phyloP scores from a whole-genome alignment of 2,888 invertebrate species.

The Galerucella calmariensis region DNA sequence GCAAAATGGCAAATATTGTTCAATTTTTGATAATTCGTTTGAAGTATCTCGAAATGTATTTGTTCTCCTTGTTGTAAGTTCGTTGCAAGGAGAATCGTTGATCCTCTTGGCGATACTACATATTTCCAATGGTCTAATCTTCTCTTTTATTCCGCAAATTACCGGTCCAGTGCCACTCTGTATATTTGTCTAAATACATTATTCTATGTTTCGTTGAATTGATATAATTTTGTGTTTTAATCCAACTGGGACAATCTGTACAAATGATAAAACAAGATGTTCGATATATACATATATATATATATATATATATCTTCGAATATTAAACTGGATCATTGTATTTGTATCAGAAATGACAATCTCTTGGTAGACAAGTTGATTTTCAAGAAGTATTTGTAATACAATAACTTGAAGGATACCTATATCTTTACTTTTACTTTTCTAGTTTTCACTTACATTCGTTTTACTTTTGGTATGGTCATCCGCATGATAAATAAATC shows the following conservation, averaged over 20 bases:
- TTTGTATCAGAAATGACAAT: neutral
- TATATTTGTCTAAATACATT: too few species aligned
- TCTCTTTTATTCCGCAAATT: too few species aligned
- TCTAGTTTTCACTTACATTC: neutral
- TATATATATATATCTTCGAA: neutral
- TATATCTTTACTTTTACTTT: conserved; percentile 5
- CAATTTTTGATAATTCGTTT: neutral
- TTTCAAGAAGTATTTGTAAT: neutral
- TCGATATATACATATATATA: neutral
- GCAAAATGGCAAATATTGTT: too few species aligned
- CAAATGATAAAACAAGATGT: neutral
- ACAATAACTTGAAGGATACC: neutral
- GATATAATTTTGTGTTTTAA: too few species aligned
- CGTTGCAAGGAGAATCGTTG: too few species aligned
- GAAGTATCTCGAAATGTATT: neutral
- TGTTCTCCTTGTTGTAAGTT: too few species aligned
- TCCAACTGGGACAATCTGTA: too few species aligned
- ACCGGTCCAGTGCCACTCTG: too few species aligned
- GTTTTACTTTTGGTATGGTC: neutral
- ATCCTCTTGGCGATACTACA: too few species aligned
- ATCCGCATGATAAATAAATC: neutral
- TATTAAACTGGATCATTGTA: neutral
- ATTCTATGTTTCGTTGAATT: too few species aligned
- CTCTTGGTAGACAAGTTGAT: neutral
- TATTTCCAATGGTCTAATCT: too few species aligned